These are phyloP conservation scores for Eilema griseolum DNA, from an alignment of 2,888 invertebrate genomes.

Conservation along the genomic window DNA sequence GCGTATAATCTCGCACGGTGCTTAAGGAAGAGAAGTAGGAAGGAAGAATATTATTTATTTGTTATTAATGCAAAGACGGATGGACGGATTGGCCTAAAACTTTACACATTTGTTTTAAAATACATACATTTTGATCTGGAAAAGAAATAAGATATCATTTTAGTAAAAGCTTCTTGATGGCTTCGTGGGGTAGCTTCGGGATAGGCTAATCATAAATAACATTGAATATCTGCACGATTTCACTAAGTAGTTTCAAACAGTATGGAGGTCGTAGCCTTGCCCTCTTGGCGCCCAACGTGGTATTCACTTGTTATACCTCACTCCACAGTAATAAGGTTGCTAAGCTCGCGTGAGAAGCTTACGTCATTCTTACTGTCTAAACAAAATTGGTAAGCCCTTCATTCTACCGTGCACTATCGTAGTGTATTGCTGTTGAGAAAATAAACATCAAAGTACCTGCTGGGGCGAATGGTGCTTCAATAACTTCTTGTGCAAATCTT, in stretches of 20 bases:
- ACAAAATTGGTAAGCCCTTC: conserved; percentile 52
- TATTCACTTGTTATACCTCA: conserved; percentile 46
- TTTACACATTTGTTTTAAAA: background rate
- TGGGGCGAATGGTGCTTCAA: background rate
- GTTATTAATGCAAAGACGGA: no score
- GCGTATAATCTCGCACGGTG: no score
- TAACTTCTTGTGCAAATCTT: background rate
- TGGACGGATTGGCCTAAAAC: background rate
- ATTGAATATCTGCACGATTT: conserved; percentile 47
- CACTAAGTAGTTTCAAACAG: conserved; percentile 37
- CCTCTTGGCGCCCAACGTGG: conserved; percentile 66
- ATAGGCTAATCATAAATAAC: conserved; percentile 35
- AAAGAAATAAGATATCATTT: background rate
- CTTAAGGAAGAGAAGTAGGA: no score
- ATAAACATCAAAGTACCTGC: background rate
- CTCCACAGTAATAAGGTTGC: conserved; percentile 46
- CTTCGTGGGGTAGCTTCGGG: background rate
- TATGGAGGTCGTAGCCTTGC: conserved; percentile 68
- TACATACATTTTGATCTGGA: background rate
- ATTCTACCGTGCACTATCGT: conserved; percentile 29
- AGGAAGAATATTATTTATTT: no score
- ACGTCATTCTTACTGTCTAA: conserved; percentile 57
- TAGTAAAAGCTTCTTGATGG: background rate
- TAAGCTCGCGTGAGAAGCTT: conserved; percentile 60
- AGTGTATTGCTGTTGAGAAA: conserved; percentile 15